Conservation (phyloP, 2,888 invertebrate species). For the Stictocephala bisonia region DNA sequence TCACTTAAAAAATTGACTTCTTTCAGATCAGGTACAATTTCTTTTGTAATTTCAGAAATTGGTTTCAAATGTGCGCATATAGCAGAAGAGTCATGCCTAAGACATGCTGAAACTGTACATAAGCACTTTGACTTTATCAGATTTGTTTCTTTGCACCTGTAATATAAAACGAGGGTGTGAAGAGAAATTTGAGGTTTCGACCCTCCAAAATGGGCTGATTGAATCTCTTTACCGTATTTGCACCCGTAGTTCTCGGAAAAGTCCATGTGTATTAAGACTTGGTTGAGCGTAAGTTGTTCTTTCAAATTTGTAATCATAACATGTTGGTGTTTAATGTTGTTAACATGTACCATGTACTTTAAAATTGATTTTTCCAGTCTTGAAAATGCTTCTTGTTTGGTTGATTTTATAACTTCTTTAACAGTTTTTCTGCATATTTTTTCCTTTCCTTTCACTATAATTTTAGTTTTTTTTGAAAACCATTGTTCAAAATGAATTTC, state of each 20-base stretch:
- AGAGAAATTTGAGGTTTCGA: slow-evolving; percentile 39
- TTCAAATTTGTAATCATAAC: neutral
- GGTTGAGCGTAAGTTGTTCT: slow-evolving; percentile 6
- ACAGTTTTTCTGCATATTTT: slow-evolving; percentile 31
- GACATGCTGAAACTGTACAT: slow-evolving; percentile 60
- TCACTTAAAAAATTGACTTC: slow-evolving; percentile 62
- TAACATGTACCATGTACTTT: slow-evolving; percentile 31
- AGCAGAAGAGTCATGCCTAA: slow-evolving; percentile 62
- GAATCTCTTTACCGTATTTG: slow-evolving; percentile 34
- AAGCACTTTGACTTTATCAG: slow-evolving; percentile 43
- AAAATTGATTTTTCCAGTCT: slow-evolving; percentile 25
- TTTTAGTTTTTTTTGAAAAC: slow-evolving; percentile 15
- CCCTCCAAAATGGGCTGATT: slow-evolving; percentile 24
- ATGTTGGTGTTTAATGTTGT: slow-evolving; percentile 29
- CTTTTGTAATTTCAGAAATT: slow-evolving; percentile 53
- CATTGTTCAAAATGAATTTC: slow-evolving; percentile 2
- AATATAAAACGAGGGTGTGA: slow-evolving; percentile 43
- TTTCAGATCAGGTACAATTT: slow-evolving; percentile 44
- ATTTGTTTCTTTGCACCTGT: slow-evolving; percentile 16
- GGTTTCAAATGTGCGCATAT: slow-evolving; percentile 63
- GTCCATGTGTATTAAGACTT: slow-evolving; percentile 21
- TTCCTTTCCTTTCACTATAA: slow-evolving; percentile 27
- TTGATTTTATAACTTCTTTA: slow-evolving; percentile 12
- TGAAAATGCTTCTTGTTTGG: slow-evolving; percentile 8
- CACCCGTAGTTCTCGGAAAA: slow-evolving; percentile 16